Evolutionary conservation across 2,797 vertebrate genomes (phyloP).

Genomic region (Euphonia xanthogaster): DNA sequence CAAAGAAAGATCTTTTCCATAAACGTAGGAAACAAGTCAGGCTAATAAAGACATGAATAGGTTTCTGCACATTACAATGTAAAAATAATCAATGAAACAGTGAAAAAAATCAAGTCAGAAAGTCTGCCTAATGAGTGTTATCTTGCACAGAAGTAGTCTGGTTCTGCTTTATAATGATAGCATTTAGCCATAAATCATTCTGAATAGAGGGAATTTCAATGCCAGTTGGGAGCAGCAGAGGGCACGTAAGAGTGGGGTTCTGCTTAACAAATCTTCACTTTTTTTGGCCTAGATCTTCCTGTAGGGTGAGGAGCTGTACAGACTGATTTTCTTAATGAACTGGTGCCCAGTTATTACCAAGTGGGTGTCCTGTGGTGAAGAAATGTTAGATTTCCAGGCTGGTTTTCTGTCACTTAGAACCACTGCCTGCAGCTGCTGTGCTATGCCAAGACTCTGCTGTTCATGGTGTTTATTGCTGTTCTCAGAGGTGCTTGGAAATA

Average conservation of each 20-base stretch:
- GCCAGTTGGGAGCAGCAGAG: conserved; percentile 46
- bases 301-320: neutral
- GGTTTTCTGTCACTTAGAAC: neutral
- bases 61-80: conserved; percentile 48
- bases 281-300: neutral
- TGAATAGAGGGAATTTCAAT: neutral
- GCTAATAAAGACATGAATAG: conserved; percentile 63
- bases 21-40: conserved; percentile 57
- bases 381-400: neutral
- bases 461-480: neutral
- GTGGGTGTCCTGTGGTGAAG: neutral
- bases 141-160: conserved; percentile 27
- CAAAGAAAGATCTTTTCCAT: conserved; percentile 50
- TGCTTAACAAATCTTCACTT: neutral
- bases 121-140: conserved; percentile 46
- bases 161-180: conserved; percentile 26
- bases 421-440: neutral
- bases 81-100: conserved; percentile 53
- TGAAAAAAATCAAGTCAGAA: conserved; percentile 21
- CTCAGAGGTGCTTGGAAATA: conserved; percentile 22
- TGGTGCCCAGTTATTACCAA: neutral
- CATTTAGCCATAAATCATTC: conserved; percentile 38
- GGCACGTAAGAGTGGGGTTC: neutral
- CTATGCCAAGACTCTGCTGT: neutral
- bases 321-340: neutral